Evolutionary conservation across 1,140 invertebrate species (phyloP), one percentile per base, ranked within the genome.

Genomic region (Papilio helenus): DNA sequence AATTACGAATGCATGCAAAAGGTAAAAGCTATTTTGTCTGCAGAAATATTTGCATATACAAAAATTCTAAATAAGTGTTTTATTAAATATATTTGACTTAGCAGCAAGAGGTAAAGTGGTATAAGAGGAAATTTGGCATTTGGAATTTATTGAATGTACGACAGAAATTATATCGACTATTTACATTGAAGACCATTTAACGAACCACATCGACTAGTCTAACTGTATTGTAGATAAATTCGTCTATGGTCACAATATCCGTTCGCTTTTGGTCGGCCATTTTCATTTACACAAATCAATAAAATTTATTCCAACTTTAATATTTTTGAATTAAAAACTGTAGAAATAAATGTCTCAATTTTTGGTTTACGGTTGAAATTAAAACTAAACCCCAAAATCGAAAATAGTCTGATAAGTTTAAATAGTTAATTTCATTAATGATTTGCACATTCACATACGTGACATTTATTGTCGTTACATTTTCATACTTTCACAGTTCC

Each of bases 71-170:
- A 68, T 16, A 34, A 16, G 26, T 68, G 61, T 68, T 14, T 29
- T 61, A 61, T 61, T 61, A 61, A 0, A 34, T 34, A 68, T 26
- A 68, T 68, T 29, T 68, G 26, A 68, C 61, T 68, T 68, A 68
- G 61, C 58, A 76, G 77, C 79, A 42, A 84, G 82, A 82, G 83
- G 82, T 87, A 87, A 78, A 84, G 80, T 84, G 79, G 81, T 84
- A 82, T 86, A 81, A 81, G 26, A 68, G 14, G 61, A 68, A 73
- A 82, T 86, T 86, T 82, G 85, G 82, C 83, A 84, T 77, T 82
- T 78, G 76, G 68, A 80, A 82, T 82, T 83, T 80, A 79, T 79
- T 72, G 51, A 73, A 20, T 42, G 49, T 34, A 79, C 46, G 78
- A 78, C 74, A 51, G 55, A 72, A 55, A 26, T 68, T 61, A 44